Base-by-base conservation (phyloP, 2,888 invertebrate species). In the Eupeodes luniger region DNA sequence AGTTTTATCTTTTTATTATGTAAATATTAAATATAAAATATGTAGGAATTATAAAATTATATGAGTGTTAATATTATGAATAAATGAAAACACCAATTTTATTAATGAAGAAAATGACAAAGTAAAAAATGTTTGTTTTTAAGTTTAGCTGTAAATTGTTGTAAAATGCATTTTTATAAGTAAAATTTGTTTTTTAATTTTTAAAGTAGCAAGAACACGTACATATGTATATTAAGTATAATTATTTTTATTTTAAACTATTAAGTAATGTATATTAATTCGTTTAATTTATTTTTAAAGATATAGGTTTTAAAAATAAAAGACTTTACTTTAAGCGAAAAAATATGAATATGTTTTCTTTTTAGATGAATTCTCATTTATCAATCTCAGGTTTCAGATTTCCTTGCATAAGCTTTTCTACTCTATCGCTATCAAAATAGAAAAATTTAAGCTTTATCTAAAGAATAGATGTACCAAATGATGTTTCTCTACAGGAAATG, bases 321-420 rank as follows among this genome's bases (percentile, higher is more conserved):
- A 90, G 90, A 90, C 90, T 90, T 77, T 89, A 87, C 14, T 90
- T 27, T 89, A 89, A 90, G 87, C 61, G 44, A 40, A 47, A 19
- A 47, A 51, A 34, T 49, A 0, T 51, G 14, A n/a, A 12, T 27
- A 36, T 11, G n/a, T 14, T 66, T 59, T 62, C 1, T 27, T 62
- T 16, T 9, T 62, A 47, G 12, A 3, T 47, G 1, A 44, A 44
- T 44, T 44, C 0, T 44, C 44, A 27, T 27, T 27, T 27, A 27
- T 27, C 27, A 27, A 27, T 27, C 27, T 3, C 2, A 27, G 27
- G 27, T 27, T n/a, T n/a, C 0, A 19, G 19, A 1, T 19, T 19
- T 19, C 19, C 19, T 19, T 19, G 19, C 19, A 19, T 19, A 27
- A 27, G 27, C 3, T 27, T 2, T 1, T 3, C 27, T 27, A 2